Conservation (phyloP, 1,140 invertebrate genomes). For the Lepidurus packardi region DNA sequence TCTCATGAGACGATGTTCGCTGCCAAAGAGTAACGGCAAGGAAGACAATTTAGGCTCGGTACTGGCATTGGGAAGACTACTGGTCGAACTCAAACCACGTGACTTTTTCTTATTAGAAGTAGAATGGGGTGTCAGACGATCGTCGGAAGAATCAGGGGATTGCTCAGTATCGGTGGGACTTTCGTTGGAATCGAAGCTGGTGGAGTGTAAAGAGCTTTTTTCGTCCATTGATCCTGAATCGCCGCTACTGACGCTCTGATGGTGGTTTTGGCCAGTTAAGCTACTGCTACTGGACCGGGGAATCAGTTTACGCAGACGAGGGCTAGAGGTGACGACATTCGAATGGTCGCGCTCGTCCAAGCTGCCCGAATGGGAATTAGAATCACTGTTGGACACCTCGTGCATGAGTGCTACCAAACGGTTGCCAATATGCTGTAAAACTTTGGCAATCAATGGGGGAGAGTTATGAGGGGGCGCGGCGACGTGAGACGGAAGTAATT, state of each 20-base stretch:
- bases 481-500: background rate
- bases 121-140: background rate
- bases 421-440: slow-evolving; percentile 86
- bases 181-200: slow-evolving; percentile 41
- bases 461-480: slow-evolving; percentile 57
- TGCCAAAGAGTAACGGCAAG: slow-evolving; percentile 28
- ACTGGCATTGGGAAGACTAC: slow-evolving; percentile 23
- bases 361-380: slow-evolving; percentile 38
- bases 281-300: background rate
- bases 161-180: slow-evolving; percentile 42
- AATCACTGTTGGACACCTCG: slow-evolving; percentile 68
- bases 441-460: slow-evolving; percentile 80
- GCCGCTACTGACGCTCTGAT: slow-evolving; percentile 33
- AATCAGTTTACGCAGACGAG: slow-evolving; percentile 4
- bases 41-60: slow-evolving; percentile 30
- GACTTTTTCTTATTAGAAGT: slow-evolving; percentile 34
- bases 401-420: slow-evolving; percentile 85
- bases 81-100: slow-evolving; percentile 25
- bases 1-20: background rate
- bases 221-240: slow-evolving; percentile 37
- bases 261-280: slow-evolving; percentile 12
- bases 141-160: slow-evolving; percentile 40
- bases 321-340: slow-evolving; percentile 37
- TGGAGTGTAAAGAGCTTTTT: slow-evolving; percentile 39
- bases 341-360: slow-evolving; percentile 38